Evolutionary conservation across 2,113 vertebrate species (phyloP), one percentile per base, ranked within the genome.

Genomic region (Cariama cristata): DNA sequence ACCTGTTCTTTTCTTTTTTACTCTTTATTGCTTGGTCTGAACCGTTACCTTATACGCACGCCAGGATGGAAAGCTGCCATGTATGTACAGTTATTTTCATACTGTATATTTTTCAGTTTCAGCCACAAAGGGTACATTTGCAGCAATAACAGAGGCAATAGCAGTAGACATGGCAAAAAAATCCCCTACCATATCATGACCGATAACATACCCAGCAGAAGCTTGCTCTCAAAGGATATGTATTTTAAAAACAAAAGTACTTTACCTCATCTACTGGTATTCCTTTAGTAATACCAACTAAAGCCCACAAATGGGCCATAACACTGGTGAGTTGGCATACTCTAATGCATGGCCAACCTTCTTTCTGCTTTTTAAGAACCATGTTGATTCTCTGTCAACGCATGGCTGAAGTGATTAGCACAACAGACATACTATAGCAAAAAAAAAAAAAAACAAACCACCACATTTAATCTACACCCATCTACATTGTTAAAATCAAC

Each of bases 161-260:
- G 27, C 23, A 62, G 59, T 6, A 74, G 22, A 45, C 2, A 1
- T 4, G 22, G 28, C 13, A 55, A 64, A 75, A 52, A 53, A 27
- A 2, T 0, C 2, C 8, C 13, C 40, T 44, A 10, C 44, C 3
- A 1, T 45, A 42, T 18, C 3, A 12, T 13, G 19, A 62, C 17
- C 6, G 2, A 47, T 27, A 58, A 58, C 15, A 53, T 8, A 42
- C 8, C n/a, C 62, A n/a, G 18, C n/a, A 71, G 63, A 69, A 62
- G 1, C 30, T 56, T 75, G 13, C 22, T 88, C 38, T 76, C 15
- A 80, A 33, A 82, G 23, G 52, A 33, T 8, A 40, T 14, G 24
- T 26, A 67, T n/a, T 67, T 56, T 49, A 72, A 94, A 90, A 32
- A 33, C 21, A 74, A 55, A 72, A 22, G 8, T 18, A 67, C 30